Conservation (phyloP, 2,797 vertebrate genomes). For the Clamator glandarius region DNA sequence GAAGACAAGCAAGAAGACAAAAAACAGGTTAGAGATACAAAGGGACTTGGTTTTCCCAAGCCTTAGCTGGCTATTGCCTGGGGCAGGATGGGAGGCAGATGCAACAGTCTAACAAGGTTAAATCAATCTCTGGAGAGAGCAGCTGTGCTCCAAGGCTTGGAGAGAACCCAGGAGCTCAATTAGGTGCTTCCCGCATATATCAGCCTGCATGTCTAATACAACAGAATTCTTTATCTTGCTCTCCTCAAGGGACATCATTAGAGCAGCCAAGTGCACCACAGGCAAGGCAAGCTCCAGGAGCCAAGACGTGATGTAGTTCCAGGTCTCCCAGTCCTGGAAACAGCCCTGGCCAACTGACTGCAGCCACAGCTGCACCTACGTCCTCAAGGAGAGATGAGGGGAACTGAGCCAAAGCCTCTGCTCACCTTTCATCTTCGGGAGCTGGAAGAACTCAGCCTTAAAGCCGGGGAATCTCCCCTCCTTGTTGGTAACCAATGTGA, state of each 20-base stretch:
- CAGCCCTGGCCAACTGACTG: not conserved
- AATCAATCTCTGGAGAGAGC: not conserved
- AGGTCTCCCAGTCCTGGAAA: not conserved
- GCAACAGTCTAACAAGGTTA: not conserved
- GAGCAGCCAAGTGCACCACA: not conserved
- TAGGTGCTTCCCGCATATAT: not conserved
- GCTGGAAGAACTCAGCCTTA: constrained; percentile 85
- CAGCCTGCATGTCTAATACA: not conserved
- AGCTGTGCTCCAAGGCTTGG: not conserved
- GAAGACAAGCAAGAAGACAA: not conserved
- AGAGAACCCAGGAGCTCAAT: not conserved
- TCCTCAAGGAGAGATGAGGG: not conserved
- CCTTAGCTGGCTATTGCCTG: accelerated
- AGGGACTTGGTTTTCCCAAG: not conserved
- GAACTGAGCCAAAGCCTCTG: not conserved
- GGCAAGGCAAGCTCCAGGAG: not conserved
- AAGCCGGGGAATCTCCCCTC: constrained; percentile 85
- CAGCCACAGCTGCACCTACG: not conserved
- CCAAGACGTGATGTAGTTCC: not conserved
- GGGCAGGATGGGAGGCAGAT: not conserved
- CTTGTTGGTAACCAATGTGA: constrained; percentile 85
- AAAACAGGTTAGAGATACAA: not conserved
- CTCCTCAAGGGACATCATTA: not conserved
- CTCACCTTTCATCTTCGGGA: constrained; percentile 78
- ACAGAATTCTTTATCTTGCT: not conserved